These are phyloP conservation scores for Solen grandis DNA, from an alignment of 1,140 invertebrate species.

Conservation along the genomic window DNA sequence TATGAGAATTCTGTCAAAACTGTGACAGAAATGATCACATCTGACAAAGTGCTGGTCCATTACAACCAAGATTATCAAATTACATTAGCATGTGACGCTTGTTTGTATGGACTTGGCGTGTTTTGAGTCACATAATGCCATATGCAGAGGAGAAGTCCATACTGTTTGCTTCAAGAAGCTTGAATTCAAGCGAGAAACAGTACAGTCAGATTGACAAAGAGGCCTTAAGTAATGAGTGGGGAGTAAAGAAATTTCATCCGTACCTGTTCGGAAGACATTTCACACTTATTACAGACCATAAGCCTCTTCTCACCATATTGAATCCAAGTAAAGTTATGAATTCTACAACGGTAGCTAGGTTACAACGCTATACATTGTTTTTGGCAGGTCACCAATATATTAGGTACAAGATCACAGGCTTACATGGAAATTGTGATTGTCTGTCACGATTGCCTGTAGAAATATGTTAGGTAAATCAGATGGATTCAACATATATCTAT, in stretches of 20 bases:
- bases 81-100: no score
- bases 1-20: no score
- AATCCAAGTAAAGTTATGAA: slow-evolving; percentile 72
- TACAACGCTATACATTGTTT: slow-evolving; percentile 71
- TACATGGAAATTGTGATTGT: slow-evolving; percentile 75
- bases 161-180: no score
- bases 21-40: no score
- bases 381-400: no score
- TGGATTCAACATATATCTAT: neutral
- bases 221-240: slow-evolving; percentile 81
- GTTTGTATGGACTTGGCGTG: no score
- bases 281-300: slow-evolving; percentile 81
- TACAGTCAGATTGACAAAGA: slow-evolving; percentile 84
- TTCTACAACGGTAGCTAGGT: slow-evolving; percentile 64
- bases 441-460: slow-evolving; percentile 65
- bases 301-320: slow-evolving; percentile 80
- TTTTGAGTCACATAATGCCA: no score
- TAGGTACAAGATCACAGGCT: slow-evolving; percentile 71
- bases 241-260: slow-evolving; percentile 81
- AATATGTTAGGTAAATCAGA: neutral
- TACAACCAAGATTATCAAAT: no score
- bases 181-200: no score
- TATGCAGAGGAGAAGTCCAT: no score
- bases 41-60: no score
- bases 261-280: slow-evolving; percentile 81